These are phyloP conservation scores for Allophyes oxyacanthae DNA, from an alignment of 2,888 invertebrate genomes.

Conservation along the genomic window DNA sequence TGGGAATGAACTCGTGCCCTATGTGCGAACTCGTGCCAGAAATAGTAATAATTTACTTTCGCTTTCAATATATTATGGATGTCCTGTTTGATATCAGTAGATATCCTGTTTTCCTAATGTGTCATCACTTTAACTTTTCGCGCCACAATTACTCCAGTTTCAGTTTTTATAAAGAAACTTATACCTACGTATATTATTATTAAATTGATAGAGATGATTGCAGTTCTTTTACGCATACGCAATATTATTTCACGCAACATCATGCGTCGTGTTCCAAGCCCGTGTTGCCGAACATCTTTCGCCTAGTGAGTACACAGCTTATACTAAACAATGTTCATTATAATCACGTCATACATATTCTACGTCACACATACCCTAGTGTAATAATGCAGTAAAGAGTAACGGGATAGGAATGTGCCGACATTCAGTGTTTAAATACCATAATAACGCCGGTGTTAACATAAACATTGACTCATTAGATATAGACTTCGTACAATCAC, in stretches of 20 bases:
- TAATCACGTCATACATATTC: constrained; percentile 20
- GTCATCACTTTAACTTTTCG: constrained; percentile 10
- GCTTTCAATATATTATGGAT: constrained; percentile 9
- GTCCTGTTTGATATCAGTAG: no score
- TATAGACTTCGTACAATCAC: constrained; percentile 16
- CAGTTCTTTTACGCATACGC: no score
- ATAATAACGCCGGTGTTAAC: constrained; percentile 40
- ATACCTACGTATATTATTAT: no score
- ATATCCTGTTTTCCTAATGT: constrained; percentile 2
- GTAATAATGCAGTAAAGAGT: constrained; percentile 24
- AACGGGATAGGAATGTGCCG: constrained; percentile 47
- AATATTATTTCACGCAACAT: no score
- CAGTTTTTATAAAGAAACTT: no score
- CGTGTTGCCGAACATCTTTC: no score
- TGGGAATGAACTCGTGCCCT: constrained; percentile 8
- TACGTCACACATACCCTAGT: constrained; percentile 33
- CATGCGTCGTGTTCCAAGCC: no score
- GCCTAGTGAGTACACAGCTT: no score
- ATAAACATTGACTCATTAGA: constrained; percentile 61
- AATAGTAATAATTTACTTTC: constrained; percentile 33
- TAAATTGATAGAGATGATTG: no score
- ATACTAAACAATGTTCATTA: constrained; percentile 15
- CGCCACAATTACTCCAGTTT: neutral
- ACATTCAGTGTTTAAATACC: constrained; percentile 29
- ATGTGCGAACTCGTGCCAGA: constrained; percentile 26